Evolutionary conservation across 2,113 vertebrate genomes (phyloP).

Genomic region (Sisor rabdophorus): DNA sequence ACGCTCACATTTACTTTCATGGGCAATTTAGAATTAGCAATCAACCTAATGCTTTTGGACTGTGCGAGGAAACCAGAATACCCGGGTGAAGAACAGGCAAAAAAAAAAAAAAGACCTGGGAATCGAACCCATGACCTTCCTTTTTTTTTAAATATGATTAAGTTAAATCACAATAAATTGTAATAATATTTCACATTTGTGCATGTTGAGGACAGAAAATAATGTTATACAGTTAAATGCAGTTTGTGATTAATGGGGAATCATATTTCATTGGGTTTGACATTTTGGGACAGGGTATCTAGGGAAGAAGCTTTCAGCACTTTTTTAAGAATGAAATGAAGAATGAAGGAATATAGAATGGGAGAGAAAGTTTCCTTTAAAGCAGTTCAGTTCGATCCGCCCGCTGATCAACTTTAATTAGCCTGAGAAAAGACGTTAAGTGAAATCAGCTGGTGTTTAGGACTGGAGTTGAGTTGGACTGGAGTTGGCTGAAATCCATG

Average conservation of each 20-base stretch:
- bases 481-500: neutral
- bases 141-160: neutral
- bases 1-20: too few species aligned
- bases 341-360: constrained; percentile 31
- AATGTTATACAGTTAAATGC: neutral
- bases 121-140: too few species aligned
- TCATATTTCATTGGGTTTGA: constrained; percentile 11
- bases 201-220: constrained; percentile 13
- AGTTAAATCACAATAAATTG: neutral
- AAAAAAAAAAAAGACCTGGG: too few species aligned
- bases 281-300: constrained; percentile 31
- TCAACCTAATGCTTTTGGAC: too few species aligned
- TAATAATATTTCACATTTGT: constrained; percentile 1
- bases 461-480: constrained; percentile 10
- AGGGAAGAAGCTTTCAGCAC: constrained; percentile 29
- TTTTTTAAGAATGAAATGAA: constrained; percentile 24
- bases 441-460: constrained; percentile 30
- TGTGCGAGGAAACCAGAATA: too few species aligned
- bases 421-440: constrained; percentile 39
- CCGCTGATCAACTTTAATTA: constrained; percentile 45
- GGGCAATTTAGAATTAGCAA: too few species aligned
- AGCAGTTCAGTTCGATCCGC: constrained; percentile 39
- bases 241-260: neutral
- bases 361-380: constrained; percentile 33
- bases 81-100: too few species aligned